phyloP scores from a whole-genome alignment of 1,140 invertebrate genomes.

The Thalassaphorura encarpata region DNA sequence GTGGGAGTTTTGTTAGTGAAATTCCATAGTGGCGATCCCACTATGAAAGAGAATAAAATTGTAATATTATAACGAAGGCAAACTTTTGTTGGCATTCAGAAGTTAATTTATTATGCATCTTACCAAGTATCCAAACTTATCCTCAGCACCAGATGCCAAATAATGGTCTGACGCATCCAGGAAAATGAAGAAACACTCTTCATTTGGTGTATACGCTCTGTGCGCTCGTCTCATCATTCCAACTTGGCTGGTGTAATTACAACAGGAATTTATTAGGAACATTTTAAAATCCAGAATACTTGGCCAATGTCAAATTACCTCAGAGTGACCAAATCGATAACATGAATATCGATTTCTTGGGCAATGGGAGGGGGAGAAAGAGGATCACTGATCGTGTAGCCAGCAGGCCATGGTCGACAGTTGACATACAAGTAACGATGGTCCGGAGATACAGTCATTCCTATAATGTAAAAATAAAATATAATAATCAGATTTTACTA shows the following conservation, averaged over 20 bases:
- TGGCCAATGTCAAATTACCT: constrained; percentile 42
- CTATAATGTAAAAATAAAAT: constrained; percentile 65
- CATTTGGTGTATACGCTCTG: constrained; percentile 75
- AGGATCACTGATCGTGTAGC: constrained; percentile 65
- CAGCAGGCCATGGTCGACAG: constrained; percentile 71
- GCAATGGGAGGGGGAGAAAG: constrained; percentile 74
- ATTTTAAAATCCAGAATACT: constrained; percentile 1
- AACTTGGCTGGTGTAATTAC: constrained; percentile 45
- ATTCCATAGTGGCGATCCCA: constrained; percentile 58
- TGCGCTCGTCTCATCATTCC: constrained; percentile 74
- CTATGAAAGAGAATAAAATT: too few species aligned
- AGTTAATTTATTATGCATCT: too few species aligned
- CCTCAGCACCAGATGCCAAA: constrained; percentile 80
- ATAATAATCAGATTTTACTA: neutral
- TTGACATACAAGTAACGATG: constrained; percentile 72
- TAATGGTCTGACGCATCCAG: constrained; percentile 74
- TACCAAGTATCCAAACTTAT: constrained; percentile 72
- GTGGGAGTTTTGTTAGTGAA: constrained; percentile 63
- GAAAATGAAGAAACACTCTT: constrained; percentile 84
- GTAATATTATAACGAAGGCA: too few species aligned
- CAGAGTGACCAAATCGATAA: constrained; percentile 70
- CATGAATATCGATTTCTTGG: constrained; percentile 84
- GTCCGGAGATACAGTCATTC: constrained; percentile 77
- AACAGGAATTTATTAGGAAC: too few species aligned
- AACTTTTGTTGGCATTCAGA: constrained; percentile 48